Evolutionary conservation across 2,113 vertebrate genomes (phyloP), one percentile per base, ranked within the genome.

Genomic region (Panthera tigris): DNA sequence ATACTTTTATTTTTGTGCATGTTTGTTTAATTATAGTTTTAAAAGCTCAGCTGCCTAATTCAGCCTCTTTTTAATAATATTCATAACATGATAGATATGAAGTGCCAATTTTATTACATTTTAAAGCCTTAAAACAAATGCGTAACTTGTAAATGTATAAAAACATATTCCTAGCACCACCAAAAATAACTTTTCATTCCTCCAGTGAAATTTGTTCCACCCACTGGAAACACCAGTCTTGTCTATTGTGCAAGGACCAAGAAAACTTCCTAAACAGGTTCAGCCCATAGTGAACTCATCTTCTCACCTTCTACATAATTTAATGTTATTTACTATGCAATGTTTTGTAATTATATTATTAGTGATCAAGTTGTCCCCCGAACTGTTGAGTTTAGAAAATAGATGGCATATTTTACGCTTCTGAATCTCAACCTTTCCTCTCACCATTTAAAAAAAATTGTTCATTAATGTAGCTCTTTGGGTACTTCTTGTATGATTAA

Each of bases 271-370:
- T 27, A 57, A 89, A 78, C 31, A 95, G 13, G 11, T 76, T 63
- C 36, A 86, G 45, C 39, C 31, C 9, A 13, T 84, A 12, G 1
- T 89, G 41, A 76, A 48, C 63, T 92, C 31, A 66, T 80, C 25
- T 94, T 74, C 19, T 94, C 36, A 66, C 71, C 25, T 33, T 91
- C 21, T 94, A 52, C 14, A 52, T 16, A 52, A 16, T 52, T 52
- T 52, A 52, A 52, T 52, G 52, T 52, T 52, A 52, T 52, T 52
- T 29, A 50, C 4, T 95, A 33, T 79, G 36, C 7, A 5, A 74
- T 45, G 7, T 23, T 94, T 95, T 83, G 52, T 90, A 87, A 63
- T 78, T 78, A 73, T 45, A 48, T 95, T 93, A 76, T 86, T 13
- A 73, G 55, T 87, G 33, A n/a, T 76, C 25, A 95, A 84, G 6